Evolutionary conservation across 2,797 vertebrate species (phyloP), one percentile per base, ranked within the genome.

Genomic region (Champsocephalus esox): DNA sequence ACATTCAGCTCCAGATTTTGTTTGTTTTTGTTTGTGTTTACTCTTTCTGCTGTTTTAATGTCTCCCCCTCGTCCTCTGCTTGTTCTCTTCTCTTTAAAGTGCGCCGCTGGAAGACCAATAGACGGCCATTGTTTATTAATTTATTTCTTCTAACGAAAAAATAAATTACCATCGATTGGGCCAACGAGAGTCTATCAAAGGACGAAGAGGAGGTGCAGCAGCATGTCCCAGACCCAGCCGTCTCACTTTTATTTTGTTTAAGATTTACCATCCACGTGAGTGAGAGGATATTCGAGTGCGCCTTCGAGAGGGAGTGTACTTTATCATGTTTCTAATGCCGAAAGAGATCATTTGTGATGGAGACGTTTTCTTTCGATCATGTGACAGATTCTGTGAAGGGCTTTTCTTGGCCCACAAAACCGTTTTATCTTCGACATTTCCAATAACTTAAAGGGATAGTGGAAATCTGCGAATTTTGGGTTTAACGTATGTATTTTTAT

Each of bases 41-140:
- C 45, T 63, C 51, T 56, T 45, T n/a, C 34, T 0, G 16, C 45
- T 64, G 28, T 19, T 21, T 5, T 45, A n/a, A 61, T 32, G 43
- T 14, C 54, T 66, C 62, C 59, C 59, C 38, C 51, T 66, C 59
- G 28, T 12, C 58, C 67, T 6, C 52, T 3, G 32, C 6, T 12
- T 70, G 24, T 89, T 89, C 72, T 93, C 84, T 92, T 93, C 77
- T 93, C 80, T 94, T 92, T 93, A 77, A 92, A 94, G 92, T 83
- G 83, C 59, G 46, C 65, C 44, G 46, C 77, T 73, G 45, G 91
- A 92, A 80, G 91, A 94, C 71, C 50, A 87, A 16, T 93, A 93
- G 74, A 73, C 72, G 55, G 44, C 81, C 69, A 3, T 83, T 88
- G 84, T 91, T 91, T 86, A 81, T 87, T 84, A 61, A 81, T 90